Conservation (phyloP, 2,113 vertebrate species). For the Mus pahari region DNA sequence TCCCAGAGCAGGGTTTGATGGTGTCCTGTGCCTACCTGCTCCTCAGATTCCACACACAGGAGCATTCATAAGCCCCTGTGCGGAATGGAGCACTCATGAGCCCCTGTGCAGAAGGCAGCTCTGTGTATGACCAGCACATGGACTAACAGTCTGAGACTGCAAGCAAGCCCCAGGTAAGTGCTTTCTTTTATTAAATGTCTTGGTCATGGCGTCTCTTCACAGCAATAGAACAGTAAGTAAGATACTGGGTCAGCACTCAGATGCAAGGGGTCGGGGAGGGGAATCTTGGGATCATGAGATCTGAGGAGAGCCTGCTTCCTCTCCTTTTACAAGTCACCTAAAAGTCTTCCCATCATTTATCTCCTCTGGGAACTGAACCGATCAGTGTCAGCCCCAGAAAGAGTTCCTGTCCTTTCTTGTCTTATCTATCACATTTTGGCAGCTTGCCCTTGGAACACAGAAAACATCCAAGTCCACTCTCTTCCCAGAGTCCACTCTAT, state of each 20-base stretch:
- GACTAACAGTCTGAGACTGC: background rate
- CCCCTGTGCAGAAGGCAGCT: background rate
- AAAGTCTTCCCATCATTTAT: background rate
- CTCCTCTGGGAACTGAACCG: background rate
- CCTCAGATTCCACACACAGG: background rate
- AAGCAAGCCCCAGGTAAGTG: background rate
- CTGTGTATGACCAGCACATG: fast-evolving
- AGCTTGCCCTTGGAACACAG: background rate
- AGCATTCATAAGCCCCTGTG: background rate
- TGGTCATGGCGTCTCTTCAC: background rate
- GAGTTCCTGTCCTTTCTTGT: constrained; percentile 30
- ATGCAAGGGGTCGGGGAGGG: fast-evolving
- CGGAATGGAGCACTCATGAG: background rate
- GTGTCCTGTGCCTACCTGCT: background rate
- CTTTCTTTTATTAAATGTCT: background rate
- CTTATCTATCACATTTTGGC: background rate
- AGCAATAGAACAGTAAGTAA: background rate
- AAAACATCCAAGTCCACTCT: background rate
- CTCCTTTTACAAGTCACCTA: background rate
- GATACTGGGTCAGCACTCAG: background rate
- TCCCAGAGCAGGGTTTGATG: background rate
- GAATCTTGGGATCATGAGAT: too few species aligned
- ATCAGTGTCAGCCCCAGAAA: background rate
- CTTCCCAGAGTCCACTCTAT: constrained; percentile 23
- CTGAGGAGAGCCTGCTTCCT: background rate